Evolutionary conservation across 2,888 invertebrate genomes (phyloP).

Genomic region (Melangyna quadrimaculata): DNA sequence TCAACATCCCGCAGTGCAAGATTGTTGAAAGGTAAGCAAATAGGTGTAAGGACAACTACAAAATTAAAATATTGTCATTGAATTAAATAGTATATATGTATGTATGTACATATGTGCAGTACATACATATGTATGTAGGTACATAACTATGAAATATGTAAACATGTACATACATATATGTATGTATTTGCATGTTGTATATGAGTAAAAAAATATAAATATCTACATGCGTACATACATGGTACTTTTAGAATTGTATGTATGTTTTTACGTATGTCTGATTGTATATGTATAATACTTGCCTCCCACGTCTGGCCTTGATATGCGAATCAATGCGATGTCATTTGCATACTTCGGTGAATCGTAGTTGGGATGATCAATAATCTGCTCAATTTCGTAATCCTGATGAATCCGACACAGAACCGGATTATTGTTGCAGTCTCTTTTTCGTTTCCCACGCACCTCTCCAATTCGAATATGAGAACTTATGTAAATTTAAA

Average conservation of each 20-base stretch:
- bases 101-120: not conserved
- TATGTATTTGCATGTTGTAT: too few relatives aligned
- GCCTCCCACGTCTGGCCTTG: conserved; percentile 77
- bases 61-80: conserved; percentile 25
- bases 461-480: conserved; percentile 86
- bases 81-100: not conserved
- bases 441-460: conserved; percentile 80
- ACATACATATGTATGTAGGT: not conserved
- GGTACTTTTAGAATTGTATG: too few relatives aligned
- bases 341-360: conserved; percentile 82
- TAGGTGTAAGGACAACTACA: conserved; percentile 79
- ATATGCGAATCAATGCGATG: conserved; percentile 83
- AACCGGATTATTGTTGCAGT: conserved; percentile 79
- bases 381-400: conserved; percentile 81
- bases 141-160: not conserved
- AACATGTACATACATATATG: too few relatives aligned
- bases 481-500: conserved; percentile 79
- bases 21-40: conserved; percentile 82
- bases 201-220: too few relatives aligned
- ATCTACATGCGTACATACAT: too few relatives aligned
- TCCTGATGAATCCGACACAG: conserved; percentile 82
- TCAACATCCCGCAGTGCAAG: conserved; percentile 75
- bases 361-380: conserved; percentile 83
- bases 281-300: too few relatives aligned
- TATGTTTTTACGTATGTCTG: too few relatives aligned